Percentiles rank a stretch among this genome's conserved stretches.
phyloP scores from a whole-genome alignment of 2,797 vertebrate genomes.

The Cyprinodon diabolis region DNA sequence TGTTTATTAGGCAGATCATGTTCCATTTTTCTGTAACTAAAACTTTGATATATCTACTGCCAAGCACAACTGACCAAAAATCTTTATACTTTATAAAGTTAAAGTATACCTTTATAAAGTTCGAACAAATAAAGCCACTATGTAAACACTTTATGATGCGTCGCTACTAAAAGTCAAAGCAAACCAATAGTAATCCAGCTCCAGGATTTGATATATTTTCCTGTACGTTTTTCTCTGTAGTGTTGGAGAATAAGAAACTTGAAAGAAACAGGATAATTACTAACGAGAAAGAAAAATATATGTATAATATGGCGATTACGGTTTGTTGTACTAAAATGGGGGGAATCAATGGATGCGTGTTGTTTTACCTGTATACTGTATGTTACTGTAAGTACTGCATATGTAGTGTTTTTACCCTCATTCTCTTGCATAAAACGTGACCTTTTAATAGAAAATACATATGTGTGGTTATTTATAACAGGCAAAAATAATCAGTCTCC shows the following conservation, averaged over 20 bases:
- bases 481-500: background rate
- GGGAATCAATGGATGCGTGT: background rate
- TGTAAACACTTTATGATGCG: background rate
- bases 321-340: background rate
- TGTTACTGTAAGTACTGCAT: background rate
- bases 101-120: too few species aligned
- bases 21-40: background rate
- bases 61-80: too few species aligned
- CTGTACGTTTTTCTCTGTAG: background rate
- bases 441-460: background rate
- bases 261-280: background rate
- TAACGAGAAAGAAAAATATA: background rate
- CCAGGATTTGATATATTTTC: background rate
- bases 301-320: background rate
- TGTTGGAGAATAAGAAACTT: background rate
- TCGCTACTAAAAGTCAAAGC: too few species aligned
- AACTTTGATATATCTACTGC: too few species aligned
- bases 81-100: too few species aligned
- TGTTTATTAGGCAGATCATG: background rate
- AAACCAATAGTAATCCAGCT: too few species aligned
- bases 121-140: background rate
- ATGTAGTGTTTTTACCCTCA: background rate
- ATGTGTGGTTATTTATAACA: conserved; percentile 1
- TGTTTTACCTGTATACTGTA: background rate
- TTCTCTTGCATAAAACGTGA: background rate